Evolutionary conservation across 1,140 invertebrate species (phyloP), one percentile per base, ranked within the genome.

Genomic region (Hycleus phaleratus): DNA sequence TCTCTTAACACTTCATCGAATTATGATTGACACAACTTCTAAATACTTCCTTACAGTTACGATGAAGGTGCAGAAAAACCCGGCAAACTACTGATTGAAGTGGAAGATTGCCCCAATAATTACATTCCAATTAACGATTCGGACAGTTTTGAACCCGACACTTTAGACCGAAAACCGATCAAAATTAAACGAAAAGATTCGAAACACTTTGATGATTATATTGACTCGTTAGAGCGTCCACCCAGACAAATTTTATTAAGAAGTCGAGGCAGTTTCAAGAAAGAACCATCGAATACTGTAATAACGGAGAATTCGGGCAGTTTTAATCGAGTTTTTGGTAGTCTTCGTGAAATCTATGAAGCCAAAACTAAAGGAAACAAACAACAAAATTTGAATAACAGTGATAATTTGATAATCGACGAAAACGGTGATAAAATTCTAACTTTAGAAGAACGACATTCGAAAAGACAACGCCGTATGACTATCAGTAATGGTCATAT

Each of bases 61-160:
- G 68, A 70, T 54, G 77, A 83, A 60, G 77, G 80, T 50, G 73
- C 73, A 11, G 81, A 84, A 59, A 82, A 81, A 65, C 84, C 84
- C 3, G 85, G 86, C 2, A 85, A 84, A 62, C 70, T 88, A 44
- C 85, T 88, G 11, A 92, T 92, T 56, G 86, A 88, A 72, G 85
- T 91, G 1, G 84, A 86, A 70, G 86, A 87, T 68, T 81, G 83
- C 0, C 79, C 85, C 1, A 79, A 83, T 64, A 83, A 85, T 68
- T 85, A 86, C 58, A 81, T 85, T 1, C 80, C 79, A 65, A 80
- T 82, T 9, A 81, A 85, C 46, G 85, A 87, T 59, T 85, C 84
- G 2, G 88, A 91, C 60, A 79, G 79, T 51, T 91, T 90, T 66
- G 89, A 92, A 69, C 88, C 88, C 0, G 90, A 92, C 63, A 92